Base-by-base conservation (phyloP, 2,888 invertebrate species). In the Sesia bembeciformis region DNA sequence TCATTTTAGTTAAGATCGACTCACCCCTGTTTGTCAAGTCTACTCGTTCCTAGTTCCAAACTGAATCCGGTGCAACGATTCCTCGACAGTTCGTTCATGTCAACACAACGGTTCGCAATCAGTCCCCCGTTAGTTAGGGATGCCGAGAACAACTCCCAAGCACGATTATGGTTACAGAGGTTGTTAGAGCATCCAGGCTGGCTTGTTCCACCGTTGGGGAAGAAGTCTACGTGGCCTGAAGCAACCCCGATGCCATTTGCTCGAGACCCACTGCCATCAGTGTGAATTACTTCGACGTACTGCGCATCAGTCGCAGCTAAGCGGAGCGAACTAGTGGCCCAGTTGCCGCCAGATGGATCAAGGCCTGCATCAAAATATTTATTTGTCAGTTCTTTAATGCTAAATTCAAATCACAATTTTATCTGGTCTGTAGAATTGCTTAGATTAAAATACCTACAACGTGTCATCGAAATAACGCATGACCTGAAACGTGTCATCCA, bases 161-260 rank as follows among this genome's bases (percentile, higher is more conserved):
- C 55, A 23, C 57, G 53, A 5, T 49, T 23, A 53, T 59, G 59
- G 41, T 57, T 53, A 42, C 57, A 57, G 4, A 5, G 38, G 51
- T 55, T 55, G 8, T 52, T 40, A 4, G 41, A 4, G 49, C 52
- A 58, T 6, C 54, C 49, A 0, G 49, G 52, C 43, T 58, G 54
- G 5, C 50, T 53, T 23, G 49, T 58, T 8, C 89, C 89, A 52
- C 72, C 68, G 40, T 60, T 60, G 5, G 56, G 41, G 54, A 52
- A 60, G 43, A 57, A 55, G 52, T 59, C 57, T 0, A 50, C 51
- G 40, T 54, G 42, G 5, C 57, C 60, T 4, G 54, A 50, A 3
- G 53, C 46, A 6, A 54, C 54, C 6, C 55, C 53, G 8, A 60
- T 60, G 23, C 60, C 62, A 43, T 56, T 40, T 38, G 58, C 60